Evolutionary conservation across 2,888 invertebrate genomes (phyloP), one percentile per base, ranked within the genome.

Genomic region (Clostera curtula): DNA sequence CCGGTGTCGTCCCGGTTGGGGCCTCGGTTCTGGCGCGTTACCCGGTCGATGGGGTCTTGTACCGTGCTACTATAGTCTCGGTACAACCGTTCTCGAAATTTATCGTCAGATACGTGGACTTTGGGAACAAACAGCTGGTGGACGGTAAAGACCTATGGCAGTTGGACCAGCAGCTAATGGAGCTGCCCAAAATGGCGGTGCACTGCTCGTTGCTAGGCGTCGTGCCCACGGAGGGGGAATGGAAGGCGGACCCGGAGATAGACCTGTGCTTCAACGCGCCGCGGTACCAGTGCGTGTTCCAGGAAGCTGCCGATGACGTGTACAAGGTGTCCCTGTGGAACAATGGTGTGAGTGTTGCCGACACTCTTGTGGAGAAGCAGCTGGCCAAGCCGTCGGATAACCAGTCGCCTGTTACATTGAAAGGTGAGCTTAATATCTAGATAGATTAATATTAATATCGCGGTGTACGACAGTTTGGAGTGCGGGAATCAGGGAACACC

Each of bases 41-140:
- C 49, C 87, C 89, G 0, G 88, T 89, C 20, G 93, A 93, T 50
- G 86, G 87, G 6, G 89, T 89, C 2, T 62, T 93, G 9, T 91
- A 93, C 58, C 79, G 93, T 25, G 93, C 91, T 1, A 86, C 87
- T 16, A 75, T 93, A 1, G 57, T 89, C 1, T 83, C 88, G 2
- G 79, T 85, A 20, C 86, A 87, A 33, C 84, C 86, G 37, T 67
- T 82, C 19, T 83, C 85, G 1, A 87, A 88, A 44, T 89, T 88
- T 59, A 85, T 88, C 30, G 90, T 93, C 0, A 85, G 87, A 12
- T 93, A 90, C 53, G 85, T 93, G 1, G 93, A 93, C 65, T 92
- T 90, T 47, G 93, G 93, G 2, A 93, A 92, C 51, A 86, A 86
- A 29, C 87, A 89, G 19, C 72, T 86, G 0, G 89, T 92, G 0